Base-by-base conservation (phyloP, 2,113 vertebrate genomes). In the Micronycteris hirsuta region DNA sequence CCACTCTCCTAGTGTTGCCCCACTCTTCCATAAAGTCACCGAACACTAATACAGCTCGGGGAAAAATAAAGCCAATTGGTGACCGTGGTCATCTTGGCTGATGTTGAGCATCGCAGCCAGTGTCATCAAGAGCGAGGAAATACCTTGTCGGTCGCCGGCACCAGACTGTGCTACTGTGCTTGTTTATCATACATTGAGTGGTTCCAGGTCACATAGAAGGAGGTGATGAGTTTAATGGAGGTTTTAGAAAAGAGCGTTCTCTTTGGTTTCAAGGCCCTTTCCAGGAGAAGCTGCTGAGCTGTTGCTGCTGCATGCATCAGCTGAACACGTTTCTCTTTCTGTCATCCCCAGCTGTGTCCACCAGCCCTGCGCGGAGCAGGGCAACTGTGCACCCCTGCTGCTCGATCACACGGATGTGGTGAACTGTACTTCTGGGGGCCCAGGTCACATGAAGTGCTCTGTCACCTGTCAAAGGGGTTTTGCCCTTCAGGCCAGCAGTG, bases 381-480 rank as follows among this genome's bases (percentile, higher is more conserved):
- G 92, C 96, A 99, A 98, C 95, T 99, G 99, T 97, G 89, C 31
- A 0, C 95, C 49, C 11, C 96, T 98, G 0, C 97, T 98, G 92
- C 80, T 99, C 0, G 97, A 98, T 3, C 98, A 99, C 0, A 84
- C 98, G 10, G 98, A 98, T 24, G 80, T 88, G 19, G 97, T 99
- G 88, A 99, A 98, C 98, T 99, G 99, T 54, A 98, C 96, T 80
- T 96, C 97, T 0, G 43, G 49, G 0, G 71, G 96, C 33, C 98
- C 96, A 0, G 83, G 93, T 68, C 92, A 98, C 54, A 99, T 98
- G 84, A 90, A 7, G 3, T 99, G 99, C 93, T 85, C 98, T 0
- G 92, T 99, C 9, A 84, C 98, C 87, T 99, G 99, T 65, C 96
- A 99, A 47, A 98, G 91, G 49, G 99, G 99, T 15, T 99, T 98